These are phyloP conservation scores for Spinibarbus caldwelli DNA, from an alignment of 2,797 vertebrate species.

Conservation along the genomic window DNA sequence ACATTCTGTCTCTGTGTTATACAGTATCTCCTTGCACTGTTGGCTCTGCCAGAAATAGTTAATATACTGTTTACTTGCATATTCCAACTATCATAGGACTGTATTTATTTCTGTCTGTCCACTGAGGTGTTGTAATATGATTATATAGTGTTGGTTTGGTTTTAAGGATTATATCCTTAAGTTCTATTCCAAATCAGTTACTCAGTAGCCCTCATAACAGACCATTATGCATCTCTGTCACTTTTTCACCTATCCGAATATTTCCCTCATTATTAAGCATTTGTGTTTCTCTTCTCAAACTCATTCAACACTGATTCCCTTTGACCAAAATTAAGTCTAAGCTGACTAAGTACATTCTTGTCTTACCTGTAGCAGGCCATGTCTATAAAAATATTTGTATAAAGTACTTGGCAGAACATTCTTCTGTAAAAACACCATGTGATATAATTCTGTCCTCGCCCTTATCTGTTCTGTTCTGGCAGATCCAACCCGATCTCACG, in stretches of 20 bases:
- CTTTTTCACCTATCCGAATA: constrained; percentile 13
- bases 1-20: constrained; percentile 9
- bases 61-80: constrained; percentile 49
- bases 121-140: constrained; percentile 36
- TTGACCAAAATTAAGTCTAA: constrained; percentile 15
- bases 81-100: constrained; percentile 35
- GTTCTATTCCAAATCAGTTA: neutral
- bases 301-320: constrained; percentile 28
- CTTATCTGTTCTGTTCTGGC: neutral
- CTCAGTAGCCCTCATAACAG: constrained; percentile 14
- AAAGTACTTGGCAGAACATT: neutral
- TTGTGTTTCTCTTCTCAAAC: constrained; percentile 33
- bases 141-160: neutral
- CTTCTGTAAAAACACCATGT: constrained; percentile 4
- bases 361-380: constrained; percentile 5
- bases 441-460: neutral
- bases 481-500: too few species aligned
- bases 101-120: constrained; percentile 14
- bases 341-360: neutral
- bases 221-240: constrained; percentile 6
- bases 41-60: constrained; percentile 24
- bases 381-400: neutral
- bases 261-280: constrained; percentile 8
- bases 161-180: neutral
- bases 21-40: constrained; percentile 25